Percentiles rank a stretch among this genome's conserved stretches.
Conservation (phyloP, 2,113 vertebrate species). For the Micronycteris hirsuta region DNA sequence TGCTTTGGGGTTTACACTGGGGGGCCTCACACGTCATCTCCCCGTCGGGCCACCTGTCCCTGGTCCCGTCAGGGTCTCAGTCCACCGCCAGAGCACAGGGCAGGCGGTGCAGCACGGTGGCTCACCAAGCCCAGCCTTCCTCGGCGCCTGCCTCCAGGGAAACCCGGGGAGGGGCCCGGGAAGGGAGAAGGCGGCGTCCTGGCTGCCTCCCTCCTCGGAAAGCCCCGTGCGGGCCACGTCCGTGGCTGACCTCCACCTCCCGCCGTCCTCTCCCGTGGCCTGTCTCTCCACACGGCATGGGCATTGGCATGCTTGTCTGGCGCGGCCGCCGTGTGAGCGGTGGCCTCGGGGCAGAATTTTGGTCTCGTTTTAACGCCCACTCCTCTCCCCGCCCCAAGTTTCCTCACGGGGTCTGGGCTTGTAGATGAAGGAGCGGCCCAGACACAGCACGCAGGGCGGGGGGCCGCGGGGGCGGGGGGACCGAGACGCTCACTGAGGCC, state of each 20-base stretch:
- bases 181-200: too few relatives aligned
- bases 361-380: rapidly evolving
- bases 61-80: not conserved
- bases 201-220: not conserved
- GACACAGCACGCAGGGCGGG: not conserved
- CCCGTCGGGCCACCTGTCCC: not conserved
- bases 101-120: rapidly evolving
- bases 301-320: too few relatives aligned
- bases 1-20: not conserved
- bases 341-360: not conserved
- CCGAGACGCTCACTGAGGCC: rapidly evolving
- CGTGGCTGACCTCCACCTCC: not conserved
- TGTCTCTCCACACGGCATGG: not conserved
- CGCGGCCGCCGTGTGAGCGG: rapidly evolving
- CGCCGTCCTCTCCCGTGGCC: rapidly evolving
- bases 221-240: rapidly evolving
- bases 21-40: not conserved
- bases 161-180: too few relatives aligned
- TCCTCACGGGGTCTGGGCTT: not conserved
- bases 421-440: rapidly evolving
- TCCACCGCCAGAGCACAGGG: not conserved
- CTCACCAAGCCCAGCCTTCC: not conserved
- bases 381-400: not conserved
- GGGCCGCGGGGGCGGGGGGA: not conserved
- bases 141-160: rapidly evolving